A percentile compares a stretch with the other conserved stretches of the same genome.
These are phyloP conservation scores for Sinhomidia bicolor DNA, from an alignment of 2,888 invertebrate genomes.

Conservation along the genomic window DNA sequence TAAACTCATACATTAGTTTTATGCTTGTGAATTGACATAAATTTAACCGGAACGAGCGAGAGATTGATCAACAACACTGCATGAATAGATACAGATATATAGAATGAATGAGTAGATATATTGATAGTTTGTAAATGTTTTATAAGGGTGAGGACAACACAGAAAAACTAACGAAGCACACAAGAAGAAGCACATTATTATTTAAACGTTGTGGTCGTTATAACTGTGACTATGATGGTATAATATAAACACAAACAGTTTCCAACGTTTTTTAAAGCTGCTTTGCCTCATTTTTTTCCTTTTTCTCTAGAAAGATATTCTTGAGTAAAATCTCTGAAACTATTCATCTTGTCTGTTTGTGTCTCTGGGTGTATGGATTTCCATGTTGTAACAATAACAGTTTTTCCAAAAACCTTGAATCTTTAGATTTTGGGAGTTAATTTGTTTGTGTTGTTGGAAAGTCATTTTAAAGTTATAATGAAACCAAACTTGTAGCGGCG, in stretches of 20 bases:
- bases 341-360: slow-evolving; percentile 39
- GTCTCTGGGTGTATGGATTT: neutral
- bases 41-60: slow-evolving; percentile 38
- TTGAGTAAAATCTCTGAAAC: neutral
- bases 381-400: slow-evolving; percentile 52
- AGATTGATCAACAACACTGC: slow-evolving; percentile 16
- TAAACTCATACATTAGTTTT: neutral
- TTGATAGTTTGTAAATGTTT: too few species aligned
- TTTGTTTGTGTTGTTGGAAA: neutral
- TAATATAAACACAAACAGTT: slow-evolving; percentile 4
- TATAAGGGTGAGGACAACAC: neutral
- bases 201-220: slow-evolving; percentile 39
- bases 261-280: slow-evolving; percentile 18
- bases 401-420: slow-evolving; percentile 27
- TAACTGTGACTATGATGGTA: neutral
- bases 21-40: slow-evolving; percentile 19
- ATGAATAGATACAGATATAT: too few species aligned
- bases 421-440: neutral
- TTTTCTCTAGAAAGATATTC: neutral
- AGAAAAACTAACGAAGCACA: neutral
- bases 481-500: slow-evolving; percentile 1
- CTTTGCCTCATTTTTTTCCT: slow-evolving; percentile 18
- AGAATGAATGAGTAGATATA: slow-evolving; percentile 1
- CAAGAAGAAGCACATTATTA: too few species aligned
- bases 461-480: slow-evolving; percentile 14